Evolutionary conservation across 2,888 invertebrate genomes (phyloP), one percentile per base, ranked within the genome.

Genomic region (Aelia acuminata): DNA sequence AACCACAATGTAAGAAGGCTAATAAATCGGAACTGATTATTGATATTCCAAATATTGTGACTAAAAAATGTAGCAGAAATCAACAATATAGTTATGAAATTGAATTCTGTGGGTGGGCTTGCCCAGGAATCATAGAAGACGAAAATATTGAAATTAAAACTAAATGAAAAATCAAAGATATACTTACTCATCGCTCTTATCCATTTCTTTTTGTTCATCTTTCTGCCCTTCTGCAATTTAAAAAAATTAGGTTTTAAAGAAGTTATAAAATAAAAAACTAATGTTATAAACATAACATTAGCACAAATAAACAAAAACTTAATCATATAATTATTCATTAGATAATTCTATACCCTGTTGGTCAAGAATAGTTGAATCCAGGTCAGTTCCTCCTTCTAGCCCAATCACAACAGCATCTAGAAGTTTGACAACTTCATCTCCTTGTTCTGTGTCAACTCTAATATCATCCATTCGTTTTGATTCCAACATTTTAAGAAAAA

Each of bases 341-440:
- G 4, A 63, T 31, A n/a, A 50, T 26, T 0, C 20, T 11, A 39
- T 84, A 88, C 88, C 89, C 43, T 88, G 90, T 93, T 93, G 94
- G 91, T 98, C 97, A n/a, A 99, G 93, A 47, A 96, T 94, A 91
- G 96, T 96, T 31, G 98, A 93, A 93, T 99, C 99, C 91, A 97
- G 96, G 84, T 97, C 97, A 0, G 95, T 95, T 0, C 97, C 97
- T 31, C 98, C 99, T 93, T 99, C 99, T 80, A 99, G 93, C 92
- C 98, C 97, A 90, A 99, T 98, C 10, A 99, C 99, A 75, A 98
- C 98, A 88, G 98, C 97, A 92, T 99, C 99, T 89, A 99, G 94
- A 18, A 99, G 93, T 90, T 96, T 96, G 85, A 99, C 94, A 43
- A 90, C 90, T 43, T 87, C 87, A 87, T 94, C 93, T 15, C 93